phyloP scores from a whole-genome alignment of 2,113 vertebrate genomes.

The Psittacara wagleri region DNA sequence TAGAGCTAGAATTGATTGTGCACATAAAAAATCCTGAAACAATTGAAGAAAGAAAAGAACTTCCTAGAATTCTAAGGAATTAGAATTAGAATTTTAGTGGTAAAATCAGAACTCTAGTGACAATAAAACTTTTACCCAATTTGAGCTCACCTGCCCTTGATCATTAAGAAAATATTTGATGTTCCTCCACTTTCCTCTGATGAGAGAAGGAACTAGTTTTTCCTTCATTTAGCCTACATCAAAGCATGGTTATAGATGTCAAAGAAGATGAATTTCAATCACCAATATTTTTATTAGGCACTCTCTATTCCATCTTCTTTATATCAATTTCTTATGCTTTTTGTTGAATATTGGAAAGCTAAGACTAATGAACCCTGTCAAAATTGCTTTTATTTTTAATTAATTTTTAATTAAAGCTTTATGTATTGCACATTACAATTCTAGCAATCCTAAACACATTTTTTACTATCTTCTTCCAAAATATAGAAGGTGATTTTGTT shows the following conservation, averaged over 20 bases:
- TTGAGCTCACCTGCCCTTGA: conserved; percentile 5
- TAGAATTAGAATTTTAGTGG: background rate
- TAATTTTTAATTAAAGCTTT: background rate
- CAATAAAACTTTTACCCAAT: background rate
- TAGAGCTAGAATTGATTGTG: background rate
- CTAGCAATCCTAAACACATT: background rate
- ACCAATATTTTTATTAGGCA: background rate
- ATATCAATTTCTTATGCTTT: background rate
- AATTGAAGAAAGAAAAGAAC: conserved; percentile 22
- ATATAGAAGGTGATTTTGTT: background rate
- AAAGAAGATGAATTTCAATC: conserved; percentile 52
- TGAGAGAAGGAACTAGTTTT: conserved; percentile 47
- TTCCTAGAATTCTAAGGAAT: background rate
- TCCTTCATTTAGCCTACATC: conserved; percentile 7
- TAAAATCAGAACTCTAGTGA: conserved; percentile 25
- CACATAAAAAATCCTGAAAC: conserved; percentile 14
- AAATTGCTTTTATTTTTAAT: background rate
- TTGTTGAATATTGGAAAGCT: background rate
- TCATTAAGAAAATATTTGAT: conserved; percentile 42
- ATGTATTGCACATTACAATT: background rate
- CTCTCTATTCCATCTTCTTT: background rate
- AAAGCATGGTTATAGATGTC: conserved; percentile 16
- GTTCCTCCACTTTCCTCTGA: background rate
- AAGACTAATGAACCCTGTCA: background rate
- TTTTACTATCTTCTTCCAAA: background rate